Percentiles rank a stretch among this genome's conserved stretches.
Conservation (phyloP, 2,113 vertebrate species). For the Hippocampus mohnikei region DNA sequence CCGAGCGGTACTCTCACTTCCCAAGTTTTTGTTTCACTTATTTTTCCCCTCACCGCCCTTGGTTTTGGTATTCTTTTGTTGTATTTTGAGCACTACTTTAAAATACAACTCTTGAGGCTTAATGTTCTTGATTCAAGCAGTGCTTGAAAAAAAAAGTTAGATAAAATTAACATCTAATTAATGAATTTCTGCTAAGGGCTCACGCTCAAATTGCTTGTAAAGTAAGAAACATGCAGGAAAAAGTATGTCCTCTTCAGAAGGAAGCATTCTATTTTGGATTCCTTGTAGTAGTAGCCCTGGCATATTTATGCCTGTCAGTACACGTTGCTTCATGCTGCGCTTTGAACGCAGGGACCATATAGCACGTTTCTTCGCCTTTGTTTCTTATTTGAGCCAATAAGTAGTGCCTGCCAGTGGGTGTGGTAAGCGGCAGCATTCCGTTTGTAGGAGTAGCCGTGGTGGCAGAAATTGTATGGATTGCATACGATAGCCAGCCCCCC, state of each 20-base stretch:
- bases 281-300: slow-evolving; percentile 32
- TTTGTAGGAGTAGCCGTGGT: slow-evolving; percentile 32
- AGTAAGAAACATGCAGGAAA: neutral
- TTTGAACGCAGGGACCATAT: neutral
- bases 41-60: too few species aligned
- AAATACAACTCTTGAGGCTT: neutral
- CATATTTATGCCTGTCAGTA: slow-evolving; percentile 49
- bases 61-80: too few species aligned
- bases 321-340: slow-evolving; percentile 38
- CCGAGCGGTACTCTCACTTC: too few species aligned
- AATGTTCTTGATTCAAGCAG: neutral
- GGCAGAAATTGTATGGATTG: slow-evolving; percentile 18
- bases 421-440: slow-evolving; percentile 38
- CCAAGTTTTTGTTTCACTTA: too few species aligned
- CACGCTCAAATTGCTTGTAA: neutral
- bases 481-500: slow-evolving; percentile 12
- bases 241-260: slow-evolving; percentile 40
- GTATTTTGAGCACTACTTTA: too few species aligned
- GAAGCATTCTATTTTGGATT: slow-evolving; percentile 58
- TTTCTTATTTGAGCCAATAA: slow-evolving; percentile 4
- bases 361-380: slow-evolving; percentile 5
- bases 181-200: neutral
- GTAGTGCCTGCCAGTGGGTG: slow-evolving; percentile 28
- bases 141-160: neutral
- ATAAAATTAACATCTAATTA: neutral